Conservation (phyloP, 2,113 vertebrate genomes). For the Parotia lawesii region DNA sequence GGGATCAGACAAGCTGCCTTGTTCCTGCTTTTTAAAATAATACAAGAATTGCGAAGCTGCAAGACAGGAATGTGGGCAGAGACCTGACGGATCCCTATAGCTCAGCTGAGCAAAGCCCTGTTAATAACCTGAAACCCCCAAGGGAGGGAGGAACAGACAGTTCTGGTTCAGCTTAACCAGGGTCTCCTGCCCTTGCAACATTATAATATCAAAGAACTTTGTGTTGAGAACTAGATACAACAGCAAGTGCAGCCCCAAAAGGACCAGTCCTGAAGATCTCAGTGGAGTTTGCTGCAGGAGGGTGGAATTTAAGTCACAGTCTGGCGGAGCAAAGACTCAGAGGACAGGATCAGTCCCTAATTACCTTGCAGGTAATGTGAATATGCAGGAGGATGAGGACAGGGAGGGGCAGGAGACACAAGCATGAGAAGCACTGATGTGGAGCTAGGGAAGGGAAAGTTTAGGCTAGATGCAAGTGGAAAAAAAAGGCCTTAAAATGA, state of each 20-base stretch:
- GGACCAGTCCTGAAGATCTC: background rate
- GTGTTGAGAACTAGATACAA: background rate
- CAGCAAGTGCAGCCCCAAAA: conserved; percentile 4
- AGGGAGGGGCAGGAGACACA: conserved; percentile 1
- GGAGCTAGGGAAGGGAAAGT: conserved; percentile 5
- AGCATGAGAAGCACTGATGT: background rate
- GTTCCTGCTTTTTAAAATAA: background rate
- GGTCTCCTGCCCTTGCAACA: conserved; percentile 32
- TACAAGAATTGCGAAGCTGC: conserved; percentile 10
- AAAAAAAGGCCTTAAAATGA: background rate
- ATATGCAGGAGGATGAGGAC: background rate
- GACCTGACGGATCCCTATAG: background rate
- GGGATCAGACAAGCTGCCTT: background rate
- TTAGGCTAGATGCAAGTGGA: background rate
- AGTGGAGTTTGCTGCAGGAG: background rate
- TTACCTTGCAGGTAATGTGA: background rate
- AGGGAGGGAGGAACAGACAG: conserved; percentile 2
- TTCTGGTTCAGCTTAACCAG: conserved; percentile 47
- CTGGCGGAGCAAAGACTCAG: conserved; percentile 20
- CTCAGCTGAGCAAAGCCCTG: conserved; percentile 40
- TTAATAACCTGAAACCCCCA: conserved; percentile 43
- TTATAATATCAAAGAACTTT: conserved; percentile 42
- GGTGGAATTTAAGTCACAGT: background rate
- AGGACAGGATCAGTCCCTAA: conserved; percentile 13
- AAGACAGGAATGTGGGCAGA: conserved; percentile 47